Conservation (phyloP, 2,113 vertebrate species). For the Misgurnus anguillicaudatus region DNA sequence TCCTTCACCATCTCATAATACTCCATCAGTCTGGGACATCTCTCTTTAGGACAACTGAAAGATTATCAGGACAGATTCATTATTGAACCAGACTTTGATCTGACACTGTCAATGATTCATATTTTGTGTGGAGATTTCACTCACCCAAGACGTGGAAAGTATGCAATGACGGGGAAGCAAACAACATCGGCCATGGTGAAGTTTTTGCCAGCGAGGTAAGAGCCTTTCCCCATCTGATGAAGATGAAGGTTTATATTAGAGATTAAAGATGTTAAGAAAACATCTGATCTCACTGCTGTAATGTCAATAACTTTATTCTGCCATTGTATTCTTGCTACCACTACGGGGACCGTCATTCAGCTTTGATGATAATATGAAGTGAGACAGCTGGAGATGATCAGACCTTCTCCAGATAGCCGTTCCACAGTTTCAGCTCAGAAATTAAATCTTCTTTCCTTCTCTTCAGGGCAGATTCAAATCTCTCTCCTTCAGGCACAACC, state of each 20-base stretch:
- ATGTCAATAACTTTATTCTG: too few relatives aligned
- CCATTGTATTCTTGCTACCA: too few relatives aligned
- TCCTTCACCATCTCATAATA: slow-evolving; percentile 60
- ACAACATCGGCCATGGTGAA: slow-evolving; percentile 65
- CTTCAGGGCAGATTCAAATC: slow-evolving; percentile 67
- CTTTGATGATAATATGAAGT: background rate
- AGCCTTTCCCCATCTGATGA: slow-evolving; percentile 48
- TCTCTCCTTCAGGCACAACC: slow-evolving; percentile 69
- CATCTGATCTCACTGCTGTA: too few relatives aligned
- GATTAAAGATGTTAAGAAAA: too few relatives aligned
- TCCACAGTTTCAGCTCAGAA: slow-evolving; percentile 71
- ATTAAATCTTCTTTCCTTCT: slow-evolving; percentile 63
- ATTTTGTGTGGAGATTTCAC: background rate
- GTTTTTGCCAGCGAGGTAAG: slow-evolving; percentile 55
- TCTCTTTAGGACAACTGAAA: slow-evolving; percentile 63
- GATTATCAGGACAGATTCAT: background rate
- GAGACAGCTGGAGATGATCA: background rate
- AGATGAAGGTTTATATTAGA: background rate
- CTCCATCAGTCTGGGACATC: slow-evolving; percentile 66
- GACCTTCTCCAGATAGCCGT: slow-evolving; percentile 71
- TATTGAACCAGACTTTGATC: background rate
- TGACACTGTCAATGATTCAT: background rate
- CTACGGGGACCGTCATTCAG: too few relatives aligned
- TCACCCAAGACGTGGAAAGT: slow-evolving; percentile 58
- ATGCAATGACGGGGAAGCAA: slow-evolving; percentile 58